phyloP scores from a whole-genome alignment of 2,797 vertebrate species.

The Carcharodon carcharias region DNA sequence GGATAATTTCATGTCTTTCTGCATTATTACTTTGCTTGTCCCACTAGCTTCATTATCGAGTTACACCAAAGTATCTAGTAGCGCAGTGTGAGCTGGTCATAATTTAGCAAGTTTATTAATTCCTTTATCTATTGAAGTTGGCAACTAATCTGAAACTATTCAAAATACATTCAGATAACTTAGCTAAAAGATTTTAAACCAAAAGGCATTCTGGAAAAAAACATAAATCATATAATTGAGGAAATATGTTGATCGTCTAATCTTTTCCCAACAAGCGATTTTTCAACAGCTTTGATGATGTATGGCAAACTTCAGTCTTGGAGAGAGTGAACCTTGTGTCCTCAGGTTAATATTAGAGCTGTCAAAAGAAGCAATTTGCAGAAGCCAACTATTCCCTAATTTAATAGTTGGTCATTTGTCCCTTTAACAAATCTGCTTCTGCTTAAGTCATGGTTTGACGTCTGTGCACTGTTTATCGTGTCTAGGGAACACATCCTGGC shows the following conservation, averaged over 20 bases:
- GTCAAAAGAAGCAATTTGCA: background rate
- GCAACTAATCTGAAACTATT: background rate
- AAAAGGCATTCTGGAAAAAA: background rate
- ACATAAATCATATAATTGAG: slow-evolving; percentile 13
- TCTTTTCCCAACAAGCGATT: background rate
- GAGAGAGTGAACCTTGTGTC: background rate
- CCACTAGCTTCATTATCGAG: background rate
- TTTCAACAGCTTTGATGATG: background rate
- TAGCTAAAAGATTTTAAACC: background rate
- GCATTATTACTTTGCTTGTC: background rate
- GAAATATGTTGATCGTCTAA: background rate
- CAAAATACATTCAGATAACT: background rate
- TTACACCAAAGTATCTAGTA: background rate
- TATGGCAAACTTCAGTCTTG: background rate
- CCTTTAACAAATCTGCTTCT: background rate
- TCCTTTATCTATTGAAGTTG: background rate
- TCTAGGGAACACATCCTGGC: background rate
- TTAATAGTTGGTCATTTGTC: background rate
- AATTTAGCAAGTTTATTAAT: background rate
- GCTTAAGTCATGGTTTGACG: background rate
- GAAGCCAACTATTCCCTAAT: background rate
- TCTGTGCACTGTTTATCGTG: background rate
- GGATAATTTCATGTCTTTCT: background rate
- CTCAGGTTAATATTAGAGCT: background rate
- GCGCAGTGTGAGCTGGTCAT: background rate